Evolutionary conservation across 2,113 vertebrate species (phyloP).

Genomic region (Halcyon senegalensis): DNA sequence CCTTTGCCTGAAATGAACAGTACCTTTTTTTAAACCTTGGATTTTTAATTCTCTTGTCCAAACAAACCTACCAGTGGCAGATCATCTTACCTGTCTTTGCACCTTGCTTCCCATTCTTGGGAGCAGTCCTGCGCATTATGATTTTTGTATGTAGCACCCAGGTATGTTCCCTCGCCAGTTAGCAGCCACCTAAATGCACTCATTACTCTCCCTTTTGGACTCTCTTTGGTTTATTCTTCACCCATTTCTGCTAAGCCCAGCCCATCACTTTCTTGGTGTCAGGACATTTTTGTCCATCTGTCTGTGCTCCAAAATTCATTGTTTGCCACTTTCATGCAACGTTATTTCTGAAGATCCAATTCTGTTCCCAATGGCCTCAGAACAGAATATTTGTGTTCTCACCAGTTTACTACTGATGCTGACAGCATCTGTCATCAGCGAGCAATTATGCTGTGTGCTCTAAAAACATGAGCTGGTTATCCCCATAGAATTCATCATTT

Average conservation of each 20-base stretch:
- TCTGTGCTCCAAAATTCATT: not conserved
- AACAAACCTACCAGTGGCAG: not conserved
- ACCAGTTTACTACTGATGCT: not conserved
- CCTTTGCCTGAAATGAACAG: not conserved
- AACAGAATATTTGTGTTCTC: not conserved
- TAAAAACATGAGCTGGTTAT: not conserved
- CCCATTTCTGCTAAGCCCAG: not conserved
- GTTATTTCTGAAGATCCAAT: not conserved
- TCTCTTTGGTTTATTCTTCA: not conserved
- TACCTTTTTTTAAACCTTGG: not conserved
- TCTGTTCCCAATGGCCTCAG: not conserved
- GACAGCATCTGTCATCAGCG: not conserved
- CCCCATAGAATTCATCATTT: not conserved
- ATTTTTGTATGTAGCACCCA: not conserved
- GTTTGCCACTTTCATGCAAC: accelerated
- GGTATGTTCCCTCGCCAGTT: not conserved
- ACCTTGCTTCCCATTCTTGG: not conserved
- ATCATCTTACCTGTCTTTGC: not conserved
- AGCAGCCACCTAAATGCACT: not conserved
- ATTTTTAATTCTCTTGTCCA: not conserved
- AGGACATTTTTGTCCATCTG: not conserved
- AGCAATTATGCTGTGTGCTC: not conserved
- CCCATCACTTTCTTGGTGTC: not conserved
- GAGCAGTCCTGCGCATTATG: not conserved
- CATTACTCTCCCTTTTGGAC: not conserved